A percentile compares a stretch with the other conserved stretches of the same genome.
These are phyloP conservation scores for Paguma larvata DNA, from an alignment of 2,797 vertebrate genomes.

Conservation along the genomic window DNA sequence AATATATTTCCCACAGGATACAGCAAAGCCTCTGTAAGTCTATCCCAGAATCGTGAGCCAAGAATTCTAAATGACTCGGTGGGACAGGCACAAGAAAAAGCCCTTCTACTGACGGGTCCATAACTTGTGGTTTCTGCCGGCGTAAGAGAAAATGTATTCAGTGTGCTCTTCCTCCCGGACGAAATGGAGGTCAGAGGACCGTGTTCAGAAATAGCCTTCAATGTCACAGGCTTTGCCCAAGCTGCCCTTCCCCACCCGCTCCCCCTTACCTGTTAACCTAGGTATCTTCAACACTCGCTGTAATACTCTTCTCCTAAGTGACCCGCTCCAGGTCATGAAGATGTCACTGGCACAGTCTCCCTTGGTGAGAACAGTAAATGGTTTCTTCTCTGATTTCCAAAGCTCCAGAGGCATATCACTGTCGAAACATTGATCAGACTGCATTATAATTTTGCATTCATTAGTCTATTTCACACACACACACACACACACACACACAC, in stretches of 20 bases:
- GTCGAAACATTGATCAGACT: background rate
- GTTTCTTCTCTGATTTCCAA: background rate
- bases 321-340: background rate
- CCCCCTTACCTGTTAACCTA: background rate
- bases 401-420: background rate
- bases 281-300: background rate
- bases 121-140: constrained; percentile 44
- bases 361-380: background rate
- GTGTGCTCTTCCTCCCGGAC: background rate
- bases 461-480: background rate
- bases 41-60: constrained; percentile 3
- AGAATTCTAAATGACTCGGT: constrained; percentile 74
- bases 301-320: background rate
- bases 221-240: background rate
- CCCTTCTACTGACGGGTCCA: background rate
- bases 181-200: constrained; percentile 43
- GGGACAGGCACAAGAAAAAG: constrained; percentile 51
- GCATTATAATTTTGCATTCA: constrained; percentile 1
- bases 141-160: constrained; percentile 26
- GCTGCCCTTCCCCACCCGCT: background rate
- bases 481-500: background rate
- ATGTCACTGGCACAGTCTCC: background rate
- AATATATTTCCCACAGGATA: constrained; percentile 72
- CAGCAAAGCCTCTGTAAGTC: constrained; percentile 54
- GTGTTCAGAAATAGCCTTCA: constrained; percentile 7